These are phyloP conservation scores for Galeruca laticollis DNA, from an alignment of 2,888 invertebrate species.

Conservation along the genomic window DNA sequence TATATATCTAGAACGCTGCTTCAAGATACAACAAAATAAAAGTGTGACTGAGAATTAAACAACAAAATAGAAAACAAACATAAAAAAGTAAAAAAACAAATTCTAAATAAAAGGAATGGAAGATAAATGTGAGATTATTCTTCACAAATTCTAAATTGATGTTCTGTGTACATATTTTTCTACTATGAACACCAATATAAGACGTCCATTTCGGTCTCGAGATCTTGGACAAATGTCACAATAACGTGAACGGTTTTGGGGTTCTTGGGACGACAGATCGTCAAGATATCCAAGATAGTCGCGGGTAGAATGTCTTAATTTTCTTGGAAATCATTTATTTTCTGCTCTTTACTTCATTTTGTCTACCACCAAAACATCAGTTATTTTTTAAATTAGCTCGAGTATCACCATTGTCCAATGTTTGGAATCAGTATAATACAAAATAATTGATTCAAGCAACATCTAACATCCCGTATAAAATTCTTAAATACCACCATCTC, in stretches of 20 bases:
- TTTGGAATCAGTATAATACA: background rate
- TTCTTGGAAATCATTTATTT: background rate
- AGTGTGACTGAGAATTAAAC: no score
- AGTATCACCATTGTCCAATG: background rate
- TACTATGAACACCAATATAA: background rate
- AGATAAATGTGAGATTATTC: background rate
- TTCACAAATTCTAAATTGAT: background rate
- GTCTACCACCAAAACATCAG: background rate
- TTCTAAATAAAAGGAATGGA: no score
- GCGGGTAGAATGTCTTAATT: background rate
- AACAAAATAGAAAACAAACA: background rate
- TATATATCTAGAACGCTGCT: no score
- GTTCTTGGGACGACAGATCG: background rate
- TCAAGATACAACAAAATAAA: no score
- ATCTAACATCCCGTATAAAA: no score
- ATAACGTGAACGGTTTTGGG: background rate
- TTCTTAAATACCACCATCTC: no score
- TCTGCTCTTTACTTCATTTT: background rate
- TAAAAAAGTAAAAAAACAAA: background rate
- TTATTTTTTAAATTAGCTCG: background rate
- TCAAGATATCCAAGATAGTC: background rate
- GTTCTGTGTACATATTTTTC: background rate
- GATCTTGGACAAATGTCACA: background rate
- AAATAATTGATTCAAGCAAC: background rate
- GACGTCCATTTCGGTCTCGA: background rate